Evolutionary conservation across 2,888 invertebrate genomes (phyloP).

Genomic region (Spialia ferax): DNA sequence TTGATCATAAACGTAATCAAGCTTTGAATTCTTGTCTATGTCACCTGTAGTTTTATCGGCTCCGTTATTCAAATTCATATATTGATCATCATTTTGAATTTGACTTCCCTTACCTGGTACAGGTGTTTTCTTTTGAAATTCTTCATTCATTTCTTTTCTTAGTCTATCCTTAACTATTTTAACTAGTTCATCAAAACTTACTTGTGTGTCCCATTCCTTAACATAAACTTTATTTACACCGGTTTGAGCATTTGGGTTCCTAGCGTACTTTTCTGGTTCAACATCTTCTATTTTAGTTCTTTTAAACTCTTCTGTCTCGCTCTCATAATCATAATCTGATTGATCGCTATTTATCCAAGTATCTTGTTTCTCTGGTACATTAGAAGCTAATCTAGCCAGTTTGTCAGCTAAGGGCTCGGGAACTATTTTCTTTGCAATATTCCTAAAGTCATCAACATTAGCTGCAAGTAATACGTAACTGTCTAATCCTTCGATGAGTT

Average conservation of each 20-base stretch:
- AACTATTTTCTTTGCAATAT: constrained; percentile 56
- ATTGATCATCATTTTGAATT: not conserved
- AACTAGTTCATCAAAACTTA: constrained; percentile 57
- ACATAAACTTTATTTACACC: constrained; percentile 37
- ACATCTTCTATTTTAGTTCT: not conserved
- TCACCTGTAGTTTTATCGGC: not conserved
- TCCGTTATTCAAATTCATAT: not conserved
- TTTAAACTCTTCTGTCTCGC: constrained; percentile 4
- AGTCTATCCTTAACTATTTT: constrained; percentile 56
- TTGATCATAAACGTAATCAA: not conserved
- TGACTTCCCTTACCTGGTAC: not conserved
- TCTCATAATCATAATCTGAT: constrained; percentile 27
- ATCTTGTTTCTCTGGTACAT: constrained; percentile 28
- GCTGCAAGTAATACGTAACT: constrained; percentile 57
- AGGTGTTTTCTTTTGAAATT: not conserved
- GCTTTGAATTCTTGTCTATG: not conserved
- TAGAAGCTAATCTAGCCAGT: constrained; percentile 51
- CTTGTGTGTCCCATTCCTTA: constrained; percentile 31
- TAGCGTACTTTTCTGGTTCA: not conserved
- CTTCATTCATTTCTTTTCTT: constrained; percentile 13
- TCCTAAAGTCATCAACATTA: constrained; percentile 59
- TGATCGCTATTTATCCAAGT: constrained; percentile 13
- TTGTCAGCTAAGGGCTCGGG: constrained; percentile 54
- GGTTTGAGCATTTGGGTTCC: not conserved
- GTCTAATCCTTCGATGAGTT: constrained; percentile 22